A percentile compares a stretch with the other conserved stretches of the same genome.
phyloP scores from a whole-genome alignment of 2,888 invertebrate species.

The Atethmia centrago region DNA sequence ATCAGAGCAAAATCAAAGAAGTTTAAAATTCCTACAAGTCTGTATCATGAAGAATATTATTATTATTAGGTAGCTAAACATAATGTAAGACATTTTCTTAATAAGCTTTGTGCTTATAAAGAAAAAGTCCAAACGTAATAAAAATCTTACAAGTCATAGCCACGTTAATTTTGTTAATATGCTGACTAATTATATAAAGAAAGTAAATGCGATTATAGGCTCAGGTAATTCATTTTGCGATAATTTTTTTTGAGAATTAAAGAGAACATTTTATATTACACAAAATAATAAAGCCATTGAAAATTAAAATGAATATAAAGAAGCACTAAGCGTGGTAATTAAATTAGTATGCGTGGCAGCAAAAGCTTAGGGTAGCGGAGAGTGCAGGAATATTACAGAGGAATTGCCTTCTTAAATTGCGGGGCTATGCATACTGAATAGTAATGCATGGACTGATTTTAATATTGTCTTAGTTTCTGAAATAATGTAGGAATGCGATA shows the following conservation, averaged over 20 bases:
- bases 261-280: background rate
- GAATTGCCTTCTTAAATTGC: conserved; percentile 28
- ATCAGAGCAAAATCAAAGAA: background rate
- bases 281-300: conserved; percentile 13
- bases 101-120: too few relatives aligned
- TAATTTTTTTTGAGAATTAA: conserved; percentile 19
- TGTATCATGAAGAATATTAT: background rate
- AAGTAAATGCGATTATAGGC: conserved; percentile 25
- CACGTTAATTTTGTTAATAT: conserved; percentile 10
- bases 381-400: conserved; percentile 37
- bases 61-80: background rate
- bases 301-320: conserved; percentile 25
- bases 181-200: conserved; percentile 34
- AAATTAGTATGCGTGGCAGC: conserved; percentile 45
- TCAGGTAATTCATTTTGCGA: conserved; percentile 20
- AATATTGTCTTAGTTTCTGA: background rate
- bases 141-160: background rate
- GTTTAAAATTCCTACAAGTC: background rate
- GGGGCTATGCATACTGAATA: conserved; percentile 31
- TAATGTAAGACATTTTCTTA: background rate
- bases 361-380: conserved; percentile 23
- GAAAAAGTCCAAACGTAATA: conserved; percentile 1
- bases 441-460: conserved; percentile 14
- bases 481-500: background rate
- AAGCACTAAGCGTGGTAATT: conserved; percentile 20